Conservation (phyloP, 2,113 vertebrate genomes). For the Silurus meridionalis region DNA sequence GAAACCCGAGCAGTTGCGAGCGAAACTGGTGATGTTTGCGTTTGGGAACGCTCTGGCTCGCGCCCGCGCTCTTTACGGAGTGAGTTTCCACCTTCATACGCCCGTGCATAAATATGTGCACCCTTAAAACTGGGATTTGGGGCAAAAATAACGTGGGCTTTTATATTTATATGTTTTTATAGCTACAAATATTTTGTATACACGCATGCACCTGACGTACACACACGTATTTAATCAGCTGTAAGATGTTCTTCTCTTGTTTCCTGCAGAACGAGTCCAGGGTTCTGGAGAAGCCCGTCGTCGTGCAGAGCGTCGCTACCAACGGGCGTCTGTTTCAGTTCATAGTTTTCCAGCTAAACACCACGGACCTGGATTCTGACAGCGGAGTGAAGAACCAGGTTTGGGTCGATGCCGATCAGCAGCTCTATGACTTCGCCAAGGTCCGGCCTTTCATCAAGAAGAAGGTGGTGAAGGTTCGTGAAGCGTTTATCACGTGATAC, state of each 20-base stretch:
- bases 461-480: constrained; percentile 78
- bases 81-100: constrained; percentile 56
- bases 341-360: constrained; percentile 87
- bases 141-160: neutral
- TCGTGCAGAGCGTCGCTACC: constrained; percentile 81
- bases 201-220: neutral
- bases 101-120: neutral
- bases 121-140: neutral
- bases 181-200: neutral
- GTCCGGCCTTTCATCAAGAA: constrained; percentile 78
- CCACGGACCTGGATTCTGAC: constrained; percentile 75
- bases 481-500: neutral
- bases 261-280: constrained; percentile 68
- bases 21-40: constrained; percentile 86
- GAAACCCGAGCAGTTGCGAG: constrained; percentile 77
- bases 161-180: neutral
- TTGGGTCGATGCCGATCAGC: constrained; percentile 81
- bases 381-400: constrained; percentile 82
- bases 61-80: constrained; percentile 77
- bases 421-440: constrained; percentile 80
- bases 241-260: neutral
- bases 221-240: neutral
- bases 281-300: constrained; percentile 78
- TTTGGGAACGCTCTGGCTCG: constrained; percentile 83
- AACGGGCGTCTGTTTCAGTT: constrained; percentile 85